A percentile compares a stretch with the other conserved stretches of the same genome.
Conservation (phyloP, 2,797 vertebrate species). For the Scleropages formosus region DNA sequence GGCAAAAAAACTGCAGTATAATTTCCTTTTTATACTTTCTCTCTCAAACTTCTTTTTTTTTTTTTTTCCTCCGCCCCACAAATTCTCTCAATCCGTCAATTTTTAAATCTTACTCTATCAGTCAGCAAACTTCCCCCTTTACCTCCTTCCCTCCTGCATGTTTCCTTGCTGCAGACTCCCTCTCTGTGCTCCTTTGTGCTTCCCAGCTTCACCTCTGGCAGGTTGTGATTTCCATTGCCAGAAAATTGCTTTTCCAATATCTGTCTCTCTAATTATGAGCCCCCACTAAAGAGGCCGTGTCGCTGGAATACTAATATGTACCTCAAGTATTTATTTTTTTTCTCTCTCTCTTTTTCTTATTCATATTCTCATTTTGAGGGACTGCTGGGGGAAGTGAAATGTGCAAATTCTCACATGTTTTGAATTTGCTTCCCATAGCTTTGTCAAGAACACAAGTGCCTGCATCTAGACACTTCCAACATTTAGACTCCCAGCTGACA, state of each 20-base stretch:
- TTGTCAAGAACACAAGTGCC: slow-evolving; percentile 6
- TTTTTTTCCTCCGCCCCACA: slow-evolving; percentile 31
- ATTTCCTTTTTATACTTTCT: slow-evolving; percentile 54
- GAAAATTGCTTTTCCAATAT: slow-evolving; percentile 81
- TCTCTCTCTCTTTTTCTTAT: slow-evolving; percentile 39
- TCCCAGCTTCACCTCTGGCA: slow-evolving; percentile 73
- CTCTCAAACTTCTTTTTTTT: slow-evolving; percentile 37
- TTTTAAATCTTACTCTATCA: slow-evolving; percentile 40
- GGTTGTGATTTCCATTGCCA: slow-evolving; percentile 77
- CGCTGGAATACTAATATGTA: slow-evolving; percentile 72
- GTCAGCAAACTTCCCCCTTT: slow-evolving; percentile 34
- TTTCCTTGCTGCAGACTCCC: slow-evolving; percentile 42
- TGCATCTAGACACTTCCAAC: background rate
- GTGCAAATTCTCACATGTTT: slow-evolving; percentile 23
- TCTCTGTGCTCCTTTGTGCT: slow-evolving; percentile 60
- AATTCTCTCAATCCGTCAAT: slow-evolving; percentile 19
- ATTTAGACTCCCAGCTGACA: background rate
- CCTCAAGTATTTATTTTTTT: slow-evolving; percentile 45
- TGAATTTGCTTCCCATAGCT: slow-evolving; percentile 8
- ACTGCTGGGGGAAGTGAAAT: slow-evolving; percentile 34
- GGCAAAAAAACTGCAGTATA: slow-evolving; percentile 70
- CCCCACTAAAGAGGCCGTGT: slow-evolving; percentile 69
- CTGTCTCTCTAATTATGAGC: slow-evolving; percentile 77
- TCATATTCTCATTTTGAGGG: slow-evolving; percentile 50
- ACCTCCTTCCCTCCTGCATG: too few species aligned